phyloP scores from a whole-genome alignment of 2,888 invertebrate genomes.

The Drosophila bunnanda region DNA sequence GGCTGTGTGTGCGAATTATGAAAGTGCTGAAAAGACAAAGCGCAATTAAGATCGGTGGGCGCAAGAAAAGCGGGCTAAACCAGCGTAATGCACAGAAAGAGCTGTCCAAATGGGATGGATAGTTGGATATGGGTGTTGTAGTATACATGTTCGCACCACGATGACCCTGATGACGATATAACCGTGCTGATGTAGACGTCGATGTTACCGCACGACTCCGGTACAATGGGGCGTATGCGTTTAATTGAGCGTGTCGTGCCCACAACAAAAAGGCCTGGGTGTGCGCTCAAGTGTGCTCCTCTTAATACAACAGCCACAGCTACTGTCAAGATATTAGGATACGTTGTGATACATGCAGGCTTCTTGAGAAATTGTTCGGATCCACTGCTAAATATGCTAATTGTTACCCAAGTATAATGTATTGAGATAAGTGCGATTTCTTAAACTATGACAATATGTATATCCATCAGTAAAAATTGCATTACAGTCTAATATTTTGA shows the following conservation, averaged over 20 bases:
- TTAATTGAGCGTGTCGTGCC: constrained; percentile 69
- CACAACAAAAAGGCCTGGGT: constrained; percentile 33
- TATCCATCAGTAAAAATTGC: not conserved
- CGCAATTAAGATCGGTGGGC: constrained; percentile 31
- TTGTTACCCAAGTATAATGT: not conserved
- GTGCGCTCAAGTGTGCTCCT: constrained; percentile 17
- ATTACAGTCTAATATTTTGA: not conserved
- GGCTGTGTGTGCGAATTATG: constrained; percentile 52
- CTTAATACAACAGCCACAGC: not conserved
- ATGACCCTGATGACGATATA: constrained; percentile 66
- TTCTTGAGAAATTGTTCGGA: not conserved
- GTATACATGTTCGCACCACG: constrained; percentile 41
- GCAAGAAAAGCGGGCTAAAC: constrained; percentile 25
- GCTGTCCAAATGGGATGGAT: constrained; percentile 1
- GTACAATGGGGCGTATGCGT: constrained; percentile 70
- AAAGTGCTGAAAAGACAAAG: constrained; percentile 56
- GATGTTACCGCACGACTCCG: constrained; percentile 19
- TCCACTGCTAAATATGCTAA: not conserved
- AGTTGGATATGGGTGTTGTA: not conserved
- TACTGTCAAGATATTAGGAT: not conserved
- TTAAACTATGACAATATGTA: not conserved
- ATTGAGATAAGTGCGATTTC: not conserved
- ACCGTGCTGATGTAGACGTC: constrained; percentile 17
- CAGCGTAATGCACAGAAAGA: constrained; percentile 29
- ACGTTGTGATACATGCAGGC: no score